Evolutionary conservation across 2,888 invertebrate species (phyloP).

Genomic region (Drosophila bunnanda): DNA sequence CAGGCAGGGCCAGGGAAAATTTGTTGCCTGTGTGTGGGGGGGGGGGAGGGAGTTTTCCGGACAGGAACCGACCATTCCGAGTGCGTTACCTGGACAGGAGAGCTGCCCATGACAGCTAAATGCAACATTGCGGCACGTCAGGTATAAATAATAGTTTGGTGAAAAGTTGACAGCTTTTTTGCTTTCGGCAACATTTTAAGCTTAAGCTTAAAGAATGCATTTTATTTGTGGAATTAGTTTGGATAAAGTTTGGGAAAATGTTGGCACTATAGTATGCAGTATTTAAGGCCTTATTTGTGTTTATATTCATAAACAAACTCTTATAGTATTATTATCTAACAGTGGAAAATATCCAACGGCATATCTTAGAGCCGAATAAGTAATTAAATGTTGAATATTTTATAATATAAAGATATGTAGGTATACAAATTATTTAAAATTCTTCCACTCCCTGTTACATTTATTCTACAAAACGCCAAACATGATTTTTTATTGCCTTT

Average conservation of each 20-base stretch:
- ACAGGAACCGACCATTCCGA: conserved; percentile 1
- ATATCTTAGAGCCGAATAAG: background rate
- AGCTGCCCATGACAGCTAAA: conserved; percentile 28
- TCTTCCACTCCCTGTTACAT: background rate
- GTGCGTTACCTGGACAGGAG: conserved; percentile 12
- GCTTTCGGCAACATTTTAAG: background rate
- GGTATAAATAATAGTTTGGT: conserved; percentile 12
- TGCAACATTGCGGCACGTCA: conserved; percentile 31
- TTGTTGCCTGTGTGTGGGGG: background rate
- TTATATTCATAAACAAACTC: background rate
- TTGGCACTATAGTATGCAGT: background rate
- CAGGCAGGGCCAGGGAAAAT: conserved; percentile 24
- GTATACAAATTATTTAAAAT: background rate
- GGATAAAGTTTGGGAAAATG: background rate
- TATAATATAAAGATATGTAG: background rate
- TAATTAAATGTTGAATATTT: background rate
- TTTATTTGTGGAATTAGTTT: background rate
- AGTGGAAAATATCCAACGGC: background rate
- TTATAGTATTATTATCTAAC: background rate
- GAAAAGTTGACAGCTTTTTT: conserved; percentile 10
- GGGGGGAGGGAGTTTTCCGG: background rate
- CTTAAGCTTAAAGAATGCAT: background rate
- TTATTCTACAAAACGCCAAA: conserved; percentile 11
- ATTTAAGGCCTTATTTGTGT: background rate
- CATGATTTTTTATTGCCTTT: background rate